A percentile compares a stretch with the other conserved stretches of the same genome.
phyloP scores from a whole-genome alignment of 92 coral and sea anemone species.

The Parazoanthus darwini region DNA sequence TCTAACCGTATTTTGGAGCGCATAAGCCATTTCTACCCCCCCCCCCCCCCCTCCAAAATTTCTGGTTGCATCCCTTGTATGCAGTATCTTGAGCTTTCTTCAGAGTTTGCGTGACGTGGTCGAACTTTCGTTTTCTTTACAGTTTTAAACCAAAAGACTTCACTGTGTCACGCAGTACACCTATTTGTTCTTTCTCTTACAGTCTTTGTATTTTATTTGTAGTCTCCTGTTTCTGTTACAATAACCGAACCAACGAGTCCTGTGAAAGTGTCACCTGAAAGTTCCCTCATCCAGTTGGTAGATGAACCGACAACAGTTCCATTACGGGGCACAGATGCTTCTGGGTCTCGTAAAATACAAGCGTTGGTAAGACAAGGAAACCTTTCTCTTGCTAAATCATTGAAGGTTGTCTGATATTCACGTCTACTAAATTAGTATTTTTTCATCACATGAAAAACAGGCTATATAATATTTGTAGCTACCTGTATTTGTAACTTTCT shows the following conservation, averaged over 20 bases:
- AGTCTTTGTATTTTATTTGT: neutral
- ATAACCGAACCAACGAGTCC: constrained; percentile 35
- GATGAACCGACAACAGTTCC: constrained; percentile 49
- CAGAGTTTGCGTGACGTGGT: too few species aligned
- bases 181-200: neutral
- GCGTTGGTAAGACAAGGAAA: constrained; percentile 64
- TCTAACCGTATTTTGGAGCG: too few species aligned
- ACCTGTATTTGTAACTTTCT: too few species aligned
- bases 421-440: neutral
- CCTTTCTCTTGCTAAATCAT: neutral
- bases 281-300: constrained; percentile 53
- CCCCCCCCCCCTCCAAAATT: too few species aligned
- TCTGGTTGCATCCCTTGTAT: too few species aligned
- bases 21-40: too few species aligned
- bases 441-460: neutral
- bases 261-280: neutral
- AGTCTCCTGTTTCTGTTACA: constrained; percentile 38
- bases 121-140: too few species aligned
- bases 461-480: too few species aligned
- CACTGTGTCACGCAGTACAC: too few species aligned
- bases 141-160: too few species aligned
- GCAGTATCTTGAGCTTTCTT: too few species aligned
- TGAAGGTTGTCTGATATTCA: too few species aligned
- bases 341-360: constrained; percentile 50
- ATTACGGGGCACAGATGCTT: constrained; percentile 28